phyloP scores from a whole-genome alignment of 2,797 vertebrate genomes.

The Salarias fasciatus region DNA sequence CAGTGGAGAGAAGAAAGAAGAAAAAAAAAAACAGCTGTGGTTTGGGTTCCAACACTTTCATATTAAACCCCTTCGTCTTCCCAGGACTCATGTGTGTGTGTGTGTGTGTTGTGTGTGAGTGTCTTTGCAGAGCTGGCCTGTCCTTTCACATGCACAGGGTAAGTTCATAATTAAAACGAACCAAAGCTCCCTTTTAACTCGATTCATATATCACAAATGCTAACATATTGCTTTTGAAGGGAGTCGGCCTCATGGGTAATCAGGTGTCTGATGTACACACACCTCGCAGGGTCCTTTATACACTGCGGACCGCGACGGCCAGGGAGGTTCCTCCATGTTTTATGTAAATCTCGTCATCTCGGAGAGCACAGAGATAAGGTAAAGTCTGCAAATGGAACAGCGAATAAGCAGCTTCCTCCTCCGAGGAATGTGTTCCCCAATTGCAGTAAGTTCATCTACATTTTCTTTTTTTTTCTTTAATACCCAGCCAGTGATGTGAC shows the following conservation, averaged over 20 bases:
- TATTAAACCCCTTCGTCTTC: conserved; percentile 28
- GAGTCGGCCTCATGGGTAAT: conserved; percentile 75
- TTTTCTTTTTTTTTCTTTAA: conserved; percentile 76
- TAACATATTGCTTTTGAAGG: conserved; percentile 74
- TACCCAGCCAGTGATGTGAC: conserved; percentile 82
- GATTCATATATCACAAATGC: conserved; percentile 73
- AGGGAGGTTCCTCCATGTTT: conserved; percentile 74
- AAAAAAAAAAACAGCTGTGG: conserved; percentile 55
- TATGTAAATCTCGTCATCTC: conserved; percentile 82
- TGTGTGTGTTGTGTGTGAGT: conserved; percentile 14
- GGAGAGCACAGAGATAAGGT: conserved; percentile 68
- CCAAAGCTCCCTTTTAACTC: conserved; percentile 68
- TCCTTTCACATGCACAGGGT: conserved; percentile 37
- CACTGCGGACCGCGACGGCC: conserved; percentile 55
- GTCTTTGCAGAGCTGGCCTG: conserved; percentile 59
- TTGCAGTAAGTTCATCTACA: conserved; percentile 80
- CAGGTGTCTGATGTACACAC: conserved; percentile 64
- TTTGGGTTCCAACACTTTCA: conserved; percentile 42
- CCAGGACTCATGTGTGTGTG: conserved; percentile 11
- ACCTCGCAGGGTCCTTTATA: conserved; percentile 64
- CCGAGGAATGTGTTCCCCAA: conserved; percentile 79
- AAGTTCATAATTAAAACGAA: conserved; percentile 70
- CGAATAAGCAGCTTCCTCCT: conserved; percentile 80
- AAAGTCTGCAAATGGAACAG: conserved; percentile 79
- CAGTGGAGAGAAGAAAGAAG: too few relatives aligned